Conservation (phyloP, 2,113 vertebrate species). For the Myocastor coypus region DNA sequence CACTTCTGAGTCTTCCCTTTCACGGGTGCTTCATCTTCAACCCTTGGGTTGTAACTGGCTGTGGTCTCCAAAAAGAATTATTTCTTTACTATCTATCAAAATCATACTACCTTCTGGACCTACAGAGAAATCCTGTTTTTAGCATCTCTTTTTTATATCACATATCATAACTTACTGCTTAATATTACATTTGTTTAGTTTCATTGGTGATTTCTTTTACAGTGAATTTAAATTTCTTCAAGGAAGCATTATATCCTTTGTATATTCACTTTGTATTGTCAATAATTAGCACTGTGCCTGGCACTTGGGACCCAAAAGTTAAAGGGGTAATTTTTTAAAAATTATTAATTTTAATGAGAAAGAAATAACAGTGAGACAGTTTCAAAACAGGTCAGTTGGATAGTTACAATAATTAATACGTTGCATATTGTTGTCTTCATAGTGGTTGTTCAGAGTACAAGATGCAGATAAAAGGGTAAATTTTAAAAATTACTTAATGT, state of each 20-base stretch:
- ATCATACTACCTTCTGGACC: background rate
- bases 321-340: background rate
- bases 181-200: background rate
- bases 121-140: background rate
- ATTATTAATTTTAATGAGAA: too few relatives aligned
- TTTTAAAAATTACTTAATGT: too few relatives aligned
- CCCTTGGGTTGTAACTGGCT: background rate
- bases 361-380: too few relatives aligned
- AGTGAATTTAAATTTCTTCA: background rate
- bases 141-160: background rate
- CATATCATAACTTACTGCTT: background rate
- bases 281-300: background rate
- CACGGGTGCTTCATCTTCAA: background rate
- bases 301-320: background rate
- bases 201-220: background rate
- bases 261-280: background rate
- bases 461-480: too few relatives aligned
- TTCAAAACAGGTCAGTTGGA: too few relatives aligned
- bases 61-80: background rate
- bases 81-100: background rate
- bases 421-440: too few relatives aligned
- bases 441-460: too few relatives aligned
- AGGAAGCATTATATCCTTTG: background rate
- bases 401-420: too few relatives aligned
- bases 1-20: background rate